phyloP scores from a whole-genome alignment of 2,113 vertebrate species.

The Xiphophorus maculatus region DNA sequence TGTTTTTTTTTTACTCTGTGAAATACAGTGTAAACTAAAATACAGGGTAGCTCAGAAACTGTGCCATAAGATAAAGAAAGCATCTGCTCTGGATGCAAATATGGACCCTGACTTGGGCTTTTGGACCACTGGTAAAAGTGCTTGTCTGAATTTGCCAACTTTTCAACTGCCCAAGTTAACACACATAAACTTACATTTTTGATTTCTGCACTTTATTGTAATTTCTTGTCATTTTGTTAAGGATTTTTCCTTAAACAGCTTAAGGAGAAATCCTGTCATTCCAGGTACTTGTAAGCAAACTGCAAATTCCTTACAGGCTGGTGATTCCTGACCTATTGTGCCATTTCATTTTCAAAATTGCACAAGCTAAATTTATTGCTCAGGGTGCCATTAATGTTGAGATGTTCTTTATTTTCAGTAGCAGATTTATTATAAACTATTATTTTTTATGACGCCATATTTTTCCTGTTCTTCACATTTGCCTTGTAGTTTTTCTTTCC shows the following conservation, averaged over 20 bases:
- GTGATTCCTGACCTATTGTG: conserved; percentile 18
- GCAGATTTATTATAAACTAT: conserved; percentile 16
- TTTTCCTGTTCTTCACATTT: conserved; percentile 32
- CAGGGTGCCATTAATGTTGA: conserved; percentile 39
- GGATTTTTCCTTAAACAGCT: background rate
- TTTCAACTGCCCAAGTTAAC: conserved; percentile 15
- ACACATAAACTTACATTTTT: conserved; percentile 26
- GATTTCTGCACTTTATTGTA: conserved; percentile 9
- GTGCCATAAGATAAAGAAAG: background rate
- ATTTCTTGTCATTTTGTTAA: background rate
- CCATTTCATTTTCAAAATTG: conserved; percentile 45
- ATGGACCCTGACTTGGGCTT: conserved; percentile 8
- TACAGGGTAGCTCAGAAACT: background rate
- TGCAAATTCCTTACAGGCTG: conserved; percentile 13
- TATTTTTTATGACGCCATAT: conserved; percentile 29
- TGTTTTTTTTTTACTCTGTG: background rate
- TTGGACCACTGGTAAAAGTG: background rate
- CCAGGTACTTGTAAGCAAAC: background rate
- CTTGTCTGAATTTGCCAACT: background rate
- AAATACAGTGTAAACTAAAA: background rate
- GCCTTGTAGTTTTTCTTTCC: conserved; percentile 45
- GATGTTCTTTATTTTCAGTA: conserved; percentile 8
- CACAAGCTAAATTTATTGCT: conserved; percentile 37
- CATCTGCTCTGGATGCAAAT: conserved; percentile 11
- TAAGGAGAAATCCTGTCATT: background rate